Percentiles rank a stretch among this genome's conserved stretches.
These are phyloP conservation scores for Zingel zingel DNA, from an alignment of 2,113 vertebrate genomes.

Conservation along the genomic window DNA sequence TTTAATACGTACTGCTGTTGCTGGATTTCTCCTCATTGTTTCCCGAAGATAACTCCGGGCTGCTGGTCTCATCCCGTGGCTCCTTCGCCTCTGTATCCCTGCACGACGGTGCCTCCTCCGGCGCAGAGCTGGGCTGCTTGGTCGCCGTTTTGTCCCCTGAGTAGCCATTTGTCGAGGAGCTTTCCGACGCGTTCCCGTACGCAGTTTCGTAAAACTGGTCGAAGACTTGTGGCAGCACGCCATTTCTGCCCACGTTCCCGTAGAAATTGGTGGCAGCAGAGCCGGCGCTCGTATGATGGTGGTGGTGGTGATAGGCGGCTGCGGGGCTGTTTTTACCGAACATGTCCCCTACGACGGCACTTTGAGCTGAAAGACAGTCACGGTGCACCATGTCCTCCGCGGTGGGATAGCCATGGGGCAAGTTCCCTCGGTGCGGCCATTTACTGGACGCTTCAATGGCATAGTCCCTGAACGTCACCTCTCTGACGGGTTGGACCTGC, in stretches of 20 bases:
- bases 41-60: constrained; percentile 96
- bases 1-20: constrained; percentile 95
- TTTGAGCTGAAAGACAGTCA: constrained; percentile 93
- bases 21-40: constrained; percentile 98
- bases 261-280: constrained; percentile 92
- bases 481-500: constrained; percentile 96
- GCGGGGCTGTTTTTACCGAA: constrained; percentile 93
- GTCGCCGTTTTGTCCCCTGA: constrained; percentile 88
- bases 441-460: constrained; percentile 97
- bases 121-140: constrained; percentile 84
- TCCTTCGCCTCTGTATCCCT: constrained; percentile 88
- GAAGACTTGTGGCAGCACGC: constrained; percentile 97
- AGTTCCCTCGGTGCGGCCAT: constrained; percentile 94
- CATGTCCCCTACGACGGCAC: constrained; percentile 92
- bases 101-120: constrained; percentile 87
- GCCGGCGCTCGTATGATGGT: constrained; percentile 83
- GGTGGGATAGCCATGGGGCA: constrained; percentile 94
- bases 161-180: constrained; percentile 87
- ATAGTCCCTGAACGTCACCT: constrained; percentile 99
- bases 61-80: constrained; percentile 90
- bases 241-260: constrained; percentile 95
- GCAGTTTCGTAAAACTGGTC: constrained; percentile 98
- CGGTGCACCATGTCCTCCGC: constrained; percentile 97
- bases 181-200: constrained; percentile 90
- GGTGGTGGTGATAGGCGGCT: constrained; percentile 84